These are phyloP conservation scores for Megalonaias nervosa DNA, from an alignment of 1,140 invertebrate genomes.

Conservation along the genomic window DNA sequence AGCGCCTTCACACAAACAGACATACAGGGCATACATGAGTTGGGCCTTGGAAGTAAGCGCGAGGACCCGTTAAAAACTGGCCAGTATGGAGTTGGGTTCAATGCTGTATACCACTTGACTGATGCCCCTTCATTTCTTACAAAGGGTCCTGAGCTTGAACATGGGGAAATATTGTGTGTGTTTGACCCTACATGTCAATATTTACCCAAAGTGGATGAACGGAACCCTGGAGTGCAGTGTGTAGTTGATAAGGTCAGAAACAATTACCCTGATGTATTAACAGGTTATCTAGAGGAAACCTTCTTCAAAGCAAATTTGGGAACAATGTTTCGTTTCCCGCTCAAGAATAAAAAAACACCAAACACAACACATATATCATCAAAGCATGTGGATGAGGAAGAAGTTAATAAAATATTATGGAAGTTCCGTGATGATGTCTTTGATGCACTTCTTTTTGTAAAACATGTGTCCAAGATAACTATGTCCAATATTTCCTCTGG, in stretches of 20 bases:
- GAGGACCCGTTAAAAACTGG: conserved; percentile 53
- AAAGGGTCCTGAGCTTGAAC: conserved; percentile 34
- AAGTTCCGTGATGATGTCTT: conserved; percentile 47
- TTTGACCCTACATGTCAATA: conserved; percentile 61
- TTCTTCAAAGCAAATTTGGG: conserved; percentile 2
- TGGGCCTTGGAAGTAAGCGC: conserved; percentile 55
- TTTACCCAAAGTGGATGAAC: conserved; percentile 32
- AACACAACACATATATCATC: conserved; percentile 35
- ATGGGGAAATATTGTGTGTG: conserved; percentile 49
- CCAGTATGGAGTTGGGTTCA: conserved; percentile 65
- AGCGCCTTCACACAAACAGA: conserved; percentile 57
- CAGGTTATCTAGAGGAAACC: conserved; percentile 35
- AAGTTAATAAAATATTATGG: conserved; percentile 35
- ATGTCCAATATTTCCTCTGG: conserved; percentile 31
- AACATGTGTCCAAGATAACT: conserved; percentile 40
- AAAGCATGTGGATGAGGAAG: conserved; percentile 23
- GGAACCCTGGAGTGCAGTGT: conserved; percentile 48
- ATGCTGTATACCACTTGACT: conserved; percentile 66
- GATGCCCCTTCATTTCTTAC: conserved; percentile 62
- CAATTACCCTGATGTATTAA: conserved; percentile 45
- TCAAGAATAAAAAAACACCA: conserved; percentile 46
- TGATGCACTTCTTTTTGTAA: conserved; percentile 49
- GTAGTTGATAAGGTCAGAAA: conserved; percentile 25
- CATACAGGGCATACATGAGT: conserved; percentile 58
- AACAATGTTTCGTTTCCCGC: conserved; percentile 45